Evolutionary conservation across 1,140 invertebrate genomes (phyloP).

Genomic region (Lepidurus apus): DNA sequence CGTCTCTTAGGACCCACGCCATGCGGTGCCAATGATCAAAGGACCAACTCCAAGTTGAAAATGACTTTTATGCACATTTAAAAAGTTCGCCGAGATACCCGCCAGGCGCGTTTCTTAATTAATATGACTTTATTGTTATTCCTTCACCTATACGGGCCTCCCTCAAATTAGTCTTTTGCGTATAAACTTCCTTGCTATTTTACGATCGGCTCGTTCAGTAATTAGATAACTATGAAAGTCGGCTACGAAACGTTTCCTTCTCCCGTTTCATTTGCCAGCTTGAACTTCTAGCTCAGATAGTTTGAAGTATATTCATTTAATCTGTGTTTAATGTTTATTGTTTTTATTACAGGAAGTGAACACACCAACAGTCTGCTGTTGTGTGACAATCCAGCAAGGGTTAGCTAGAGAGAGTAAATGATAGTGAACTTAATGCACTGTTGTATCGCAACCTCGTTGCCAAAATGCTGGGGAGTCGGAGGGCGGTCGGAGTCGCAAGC

Average conservation of each 20-base stretch:
- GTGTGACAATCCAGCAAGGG: too few relatives aligned
- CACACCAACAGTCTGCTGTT: too few relatives aligned
- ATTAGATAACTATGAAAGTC: too few relatives aligned
- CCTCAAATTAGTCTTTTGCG: not conserved
- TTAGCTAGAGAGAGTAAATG: too few relatives aligned
- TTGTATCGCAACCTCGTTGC: not conserved
- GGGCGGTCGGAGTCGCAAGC: too few relatives aligned
- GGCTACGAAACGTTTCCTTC: too few relatives aligned
- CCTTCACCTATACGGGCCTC: not conserved
- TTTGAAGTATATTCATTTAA: too few relatives aligned
- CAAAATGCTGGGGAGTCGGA: not conserved
- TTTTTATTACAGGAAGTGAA: too few relatives aligned
- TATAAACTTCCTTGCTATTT: not conserved
- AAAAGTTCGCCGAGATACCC: not conserved
- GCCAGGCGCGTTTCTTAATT: constrained; percentile 13
- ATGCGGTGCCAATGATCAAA: constrained; percentile 3
- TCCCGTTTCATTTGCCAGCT: not conserved
- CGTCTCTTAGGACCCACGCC: not conserved
- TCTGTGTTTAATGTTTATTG: too few relatives aligned
- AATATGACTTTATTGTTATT: constrained; percentile 11
- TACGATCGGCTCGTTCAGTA: constrained; percentile 10
- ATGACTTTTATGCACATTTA: constrained; percentile 19
- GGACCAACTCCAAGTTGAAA: not conserved
- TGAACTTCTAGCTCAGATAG: too few relatives aligned
- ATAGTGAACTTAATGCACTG: not conserved